These are phyloP conservation scores for Trachurus trachurus DNA, from an alignment of 2,797 vertebrate species.

Conservation along the genomic window DNA sequence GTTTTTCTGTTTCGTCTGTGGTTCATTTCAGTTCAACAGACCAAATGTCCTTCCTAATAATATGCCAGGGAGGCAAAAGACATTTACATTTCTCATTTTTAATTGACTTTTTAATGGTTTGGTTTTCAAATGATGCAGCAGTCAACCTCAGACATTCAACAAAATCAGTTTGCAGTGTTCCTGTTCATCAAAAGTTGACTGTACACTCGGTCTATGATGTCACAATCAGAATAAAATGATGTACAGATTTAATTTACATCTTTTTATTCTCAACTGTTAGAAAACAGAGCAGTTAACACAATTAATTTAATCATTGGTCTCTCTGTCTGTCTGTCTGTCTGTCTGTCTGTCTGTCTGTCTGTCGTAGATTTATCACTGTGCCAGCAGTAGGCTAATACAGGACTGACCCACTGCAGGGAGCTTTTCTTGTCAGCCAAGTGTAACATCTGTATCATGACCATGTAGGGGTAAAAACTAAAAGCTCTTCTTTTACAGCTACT, in stretches of 20 bases:
- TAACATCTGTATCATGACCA: slow-evolving; percentile 36
- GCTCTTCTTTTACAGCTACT: slow-evolving; percentile 7
- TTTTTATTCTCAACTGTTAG: neutral
- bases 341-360: neutral
- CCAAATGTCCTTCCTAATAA: neutral
- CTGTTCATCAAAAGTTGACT: neutral
- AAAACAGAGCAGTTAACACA: too few relatives aligned
- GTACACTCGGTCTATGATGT: neutral
- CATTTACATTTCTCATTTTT: neutral
- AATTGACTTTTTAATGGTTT: neutral
- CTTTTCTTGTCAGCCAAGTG: slow-evolving; percentile 20
- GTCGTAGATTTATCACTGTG: neutral
- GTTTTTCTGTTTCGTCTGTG: neutral
- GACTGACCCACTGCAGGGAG: slow-evolving; percentile 8
- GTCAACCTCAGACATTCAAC: neutral
- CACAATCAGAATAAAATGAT: neutral
- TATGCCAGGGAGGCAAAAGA: neutral
- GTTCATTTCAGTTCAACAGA: slow-evolving; percentile 2
- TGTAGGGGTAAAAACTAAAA: slow-evolving; percentile 53
- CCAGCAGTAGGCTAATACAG: slow-evolving; percentile 12
- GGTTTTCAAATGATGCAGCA: neutral
- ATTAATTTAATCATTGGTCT: neutral
- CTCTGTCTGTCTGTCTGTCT: neutral
- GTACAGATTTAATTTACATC: neutral
- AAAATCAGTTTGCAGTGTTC: neutral